These are phyloP conservation scores for Hirtodrosophila trivittata DNA, from an alignment of 2,888 invertebrate genomes.

Conservation along the genomic window DNA sequence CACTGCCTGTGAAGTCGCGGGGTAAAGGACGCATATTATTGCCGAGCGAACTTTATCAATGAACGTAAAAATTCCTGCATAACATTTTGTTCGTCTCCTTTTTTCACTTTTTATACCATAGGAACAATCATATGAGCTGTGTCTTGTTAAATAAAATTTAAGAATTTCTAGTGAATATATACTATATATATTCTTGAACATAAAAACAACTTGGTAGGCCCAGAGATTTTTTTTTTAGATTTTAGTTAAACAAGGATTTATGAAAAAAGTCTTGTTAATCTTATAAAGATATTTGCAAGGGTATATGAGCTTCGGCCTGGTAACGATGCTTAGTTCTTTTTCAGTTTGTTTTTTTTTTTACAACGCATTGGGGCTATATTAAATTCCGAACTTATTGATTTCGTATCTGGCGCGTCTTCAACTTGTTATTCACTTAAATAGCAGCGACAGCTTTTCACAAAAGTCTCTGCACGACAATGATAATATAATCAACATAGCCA, in stretches of 20 bases:
- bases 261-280: no score
- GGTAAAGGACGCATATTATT: conserved; percentile 4
- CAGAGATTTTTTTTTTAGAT: no score
- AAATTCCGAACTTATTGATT: conserved; percentile 75
- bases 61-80: conserved; percentile 66
- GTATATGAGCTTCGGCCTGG: conserved; percentile 7
- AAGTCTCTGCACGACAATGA: conserved; percentile 44
- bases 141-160: no score
- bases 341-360: conserved; percentile 13
- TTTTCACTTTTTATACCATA: conserved; percentile 9
- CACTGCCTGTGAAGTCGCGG: neutral
- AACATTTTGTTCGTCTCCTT: conserved; percentile 33
- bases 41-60: conserved; percentile 63
- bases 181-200: no score
- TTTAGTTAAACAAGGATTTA: no score
- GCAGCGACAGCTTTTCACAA: conserved; percentile 48
- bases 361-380: conserved; percentile 62
- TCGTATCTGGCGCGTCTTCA: conserved; percentile 38
- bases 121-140: neutral
- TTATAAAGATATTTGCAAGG: conserved; percentile 4
- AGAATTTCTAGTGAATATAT: no score
- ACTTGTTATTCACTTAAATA: conserved; percentile 50
- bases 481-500: conserved; percentile 45
- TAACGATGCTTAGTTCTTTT: neutral
- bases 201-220: no score